A percentile compares a stretch with the other conserved stretches of the same genome.
Conservation (phyloP, 1,140 invertebrate genomes). For the Drosophila jambulina region DNA sequence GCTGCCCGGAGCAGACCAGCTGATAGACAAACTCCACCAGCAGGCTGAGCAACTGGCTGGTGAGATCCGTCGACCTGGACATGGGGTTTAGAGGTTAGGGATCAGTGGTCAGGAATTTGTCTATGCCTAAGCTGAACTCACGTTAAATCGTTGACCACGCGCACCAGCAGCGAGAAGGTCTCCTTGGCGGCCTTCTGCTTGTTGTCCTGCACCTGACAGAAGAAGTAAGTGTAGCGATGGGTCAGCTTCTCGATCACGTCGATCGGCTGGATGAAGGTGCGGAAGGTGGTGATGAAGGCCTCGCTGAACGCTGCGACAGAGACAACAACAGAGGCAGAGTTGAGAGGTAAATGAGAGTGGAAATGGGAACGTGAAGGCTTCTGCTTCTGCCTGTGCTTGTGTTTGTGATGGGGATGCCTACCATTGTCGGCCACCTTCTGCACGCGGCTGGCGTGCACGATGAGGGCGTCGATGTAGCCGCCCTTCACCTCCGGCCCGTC, state of each 20-base stretch:
- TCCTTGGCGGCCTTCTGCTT: conserved; percentile 93
- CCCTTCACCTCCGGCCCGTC: conserved; percentile 95
- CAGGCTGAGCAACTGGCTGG: conserved; percentile 90
- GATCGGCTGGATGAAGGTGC: conserved; percentile 96
- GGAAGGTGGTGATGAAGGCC: conserved; percentile 98
- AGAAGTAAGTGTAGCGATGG: conserved; percentile 91
- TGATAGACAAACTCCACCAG: conserved; percentile 97
- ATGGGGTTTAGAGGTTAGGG: conserved; percentile 7
- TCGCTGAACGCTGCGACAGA: conserved; percentile 91
- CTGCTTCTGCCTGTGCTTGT: conserved; percentile 9
- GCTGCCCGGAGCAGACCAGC: conserved; percentile 93
- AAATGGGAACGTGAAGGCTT: conserved; percentile 13
- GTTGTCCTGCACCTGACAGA: conserved; percentile 89
- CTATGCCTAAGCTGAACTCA: conserved; percentile 86
- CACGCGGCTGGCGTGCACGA: conserved; percentile 96
- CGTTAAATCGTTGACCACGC: conserved; percentile 97
- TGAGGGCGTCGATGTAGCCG: conserved; percentile 95
- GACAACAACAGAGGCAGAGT: conserved; percentile 46
- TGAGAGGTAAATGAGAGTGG: conserved; percentile 36
- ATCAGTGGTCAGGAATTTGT: background rate
- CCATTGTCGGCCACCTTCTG: conserved; percentile 82
- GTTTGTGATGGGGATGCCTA: conserved; percentile 61
- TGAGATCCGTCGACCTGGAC: conserved; percentile 92
- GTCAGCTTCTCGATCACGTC: conserved; percentile 95
- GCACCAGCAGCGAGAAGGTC: conserved; percentile 94